A percentile compares a stretch with the other conserved stretches of the same genome.
phyloP scores from a whole-genome alignment of 2,113 vertebrate genomes.

The pig (Sus scrofa) region DNA sequence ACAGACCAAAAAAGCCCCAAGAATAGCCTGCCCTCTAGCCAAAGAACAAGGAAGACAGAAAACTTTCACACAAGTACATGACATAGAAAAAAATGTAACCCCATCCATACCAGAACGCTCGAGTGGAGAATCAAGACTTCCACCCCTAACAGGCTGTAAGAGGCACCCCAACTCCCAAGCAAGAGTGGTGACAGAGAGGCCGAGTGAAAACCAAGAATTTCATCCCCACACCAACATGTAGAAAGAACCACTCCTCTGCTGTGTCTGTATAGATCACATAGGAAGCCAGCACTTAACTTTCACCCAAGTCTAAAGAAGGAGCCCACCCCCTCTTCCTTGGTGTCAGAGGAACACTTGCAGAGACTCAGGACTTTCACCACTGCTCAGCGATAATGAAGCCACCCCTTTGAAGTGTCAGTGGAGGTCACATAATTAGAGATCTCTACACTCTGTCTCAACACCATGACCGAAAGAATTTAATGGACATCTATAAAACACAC shows the following conservation, averaged over 20 bases:
- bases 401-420: not conserved
- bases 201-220: not conserved
- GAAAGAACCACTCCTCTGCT: not conserved
- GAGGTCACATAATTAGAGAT: not conserved
- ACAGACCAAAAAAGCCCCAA: not conserved
- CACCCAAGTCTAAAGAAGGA: not conserved
- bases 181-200: not conserved
- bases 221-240: not conserved
- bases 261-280: not conserved
- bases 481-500: not conserved
- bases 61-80: not conserved
- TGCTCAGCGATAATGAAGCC: not conserved
- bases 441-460: not conserved
- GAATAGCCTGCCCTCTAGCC: not conserved
- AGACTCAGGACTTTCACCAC: not conserved
- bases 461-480: not conserved
- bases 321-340: not conserved
- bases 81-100: not conserved
- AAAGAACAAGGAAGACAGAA: conserved; percentile 1
- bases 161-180: not conserved
- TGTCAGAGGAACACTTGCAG: not conserved
- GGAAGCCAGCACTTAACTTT: not conserved
- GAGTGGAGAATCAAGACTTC: not conserved
- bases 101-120: not conserved
- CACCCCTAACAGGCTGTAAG: not conserved